phyloP scores from a whole-genome alignment of 2,113 vertebrate species.

The Sterrhoptilus dennistouni region DNA sequence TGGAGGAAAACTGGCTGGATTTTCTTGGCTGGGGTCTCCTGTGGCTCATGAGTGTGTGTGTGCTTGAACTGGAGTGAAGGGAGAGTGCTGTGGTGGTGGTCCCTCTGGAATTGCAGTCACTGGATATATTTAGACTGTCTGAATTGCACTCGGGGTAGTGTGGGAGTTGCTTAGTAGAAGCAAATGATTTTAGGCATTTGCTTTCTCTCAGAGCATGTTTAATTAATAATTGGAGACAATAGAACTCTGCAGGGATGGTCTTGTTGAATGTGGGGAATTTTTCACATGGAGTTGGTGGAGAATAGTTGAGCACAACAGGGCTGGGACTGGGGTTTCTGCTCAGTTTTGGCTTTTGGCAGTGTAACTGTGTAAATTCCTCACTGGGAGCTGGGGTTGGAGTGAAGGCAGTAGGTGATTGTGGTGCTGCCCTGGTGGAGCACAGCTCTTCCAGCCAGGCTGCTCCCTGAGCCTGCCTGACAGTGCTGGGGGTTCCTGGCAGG shows the following conservation, averaged over 20 bases:
- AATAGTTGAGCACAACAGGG: conserved; percentile 2
- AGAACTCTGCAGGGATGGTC: conserved; percentile 19
- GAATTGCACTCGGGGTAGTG: neutral
- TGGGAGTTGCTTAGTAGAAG: conserved; percentile 22
- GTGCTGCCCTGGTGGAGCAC: neutral
- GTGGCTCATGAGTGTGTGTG: neutral
- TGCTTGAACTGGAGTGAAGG: neutral
- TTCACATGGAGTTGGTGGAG: neutral
- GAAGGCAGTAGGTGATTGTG: neutral
- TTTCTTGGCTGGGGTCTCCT: neutral
- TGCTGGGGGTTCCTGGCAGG: neutral
- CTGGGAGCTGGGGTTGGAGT: neutral
- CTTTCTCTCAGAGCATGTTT: conserved; percentile 55
- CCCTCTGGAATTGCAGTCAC: neutral
- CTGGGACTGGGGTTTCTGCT: neutral
- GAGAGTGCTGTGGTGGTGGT: neutral
- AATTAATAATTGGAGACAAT: conserved; percentile 62
- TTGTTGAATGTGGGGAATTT: conserved; percentile 29
- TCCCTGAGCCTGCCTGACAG: rapidly evolving
- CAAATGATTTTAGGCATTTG: conserved; percentile 49
- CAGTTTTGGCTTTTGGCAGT: neutral
- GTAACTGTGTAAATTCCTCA: neutral
- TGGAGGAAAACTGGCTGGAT: neutral
- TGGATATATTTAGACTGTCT: neutral
- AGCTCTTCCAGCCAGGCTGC: neutral